Evolutionary conservation across 2,797 vertebrate species (phyloP).

Genomic region (Holocentrus rufus): DNA sequence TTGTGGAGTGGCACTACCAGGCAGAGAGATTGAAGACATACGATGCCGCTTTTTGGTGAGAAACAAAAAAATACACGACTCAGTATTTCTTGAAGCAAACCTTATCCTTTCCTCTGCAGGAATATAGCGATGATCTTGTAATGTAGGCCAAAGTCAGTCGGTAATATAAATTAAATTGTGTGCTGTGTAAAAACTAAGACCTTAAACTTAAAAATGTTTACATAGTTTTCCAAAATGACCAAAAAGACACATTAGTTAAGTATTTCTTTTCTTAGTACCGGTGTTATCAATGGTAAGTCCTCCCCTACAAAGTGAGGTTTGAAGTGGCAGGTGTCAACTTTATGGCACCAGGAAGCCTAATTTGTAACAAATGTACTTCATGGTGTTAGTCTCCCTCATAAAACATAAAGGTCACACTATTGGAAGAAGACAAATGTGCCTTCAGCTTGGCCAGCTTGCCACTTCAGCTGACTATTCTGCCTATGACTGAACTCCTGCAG

Average conservation of each 20-base stretch:
- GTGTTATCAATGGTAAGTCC: slow-evolving; percentile 20
- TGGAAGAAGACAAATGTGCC: slow-evolving; percentile 54
- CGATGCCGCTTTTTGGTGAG: neutral
- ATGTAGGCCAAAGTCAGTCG: neutral
- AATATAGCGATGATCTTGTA: neutral
- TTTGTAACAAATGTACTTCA: slow-evolving; percentile 77
- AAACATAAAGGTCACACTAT: slow-evolving; percentile 64
- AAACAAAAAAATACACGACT: neutral
- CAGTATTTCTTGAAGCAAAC: neutral
- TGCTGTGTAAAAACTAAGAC: too few relatives aligned
- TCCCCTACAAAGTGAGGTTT: slow-evolving; percentile 60
- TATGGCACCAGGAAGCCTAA: slow-evolving; percentile 72
- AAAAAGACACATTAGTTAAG: neutral
- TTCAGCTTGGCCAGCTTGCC: slow-evolving; percentile 9
- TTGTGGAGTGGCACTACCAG: slow-evolving; percentile 1
- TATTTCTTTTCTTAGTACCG: neutral
- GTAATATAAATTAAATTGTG: neutral
- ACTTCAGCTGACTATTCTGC: slow-evolving; percentile 3
- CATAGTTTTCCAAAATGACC: neutral
- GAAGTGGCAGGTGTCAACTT: slow-evolving; percentile 81
- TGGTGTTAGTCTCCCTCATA: slow-evolving; percentile 66
- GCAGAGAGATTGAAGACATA: neutral
- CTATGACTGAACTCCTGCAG: slow-evolving; percentile 1
- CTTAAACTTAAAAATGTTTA: too few relatives aligned
- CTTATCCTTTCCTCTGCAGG: neutral